phyloP scores from a whole-genome alignment of 2,113 vertebrate species.

The Hipposideros armiger region DNA sequence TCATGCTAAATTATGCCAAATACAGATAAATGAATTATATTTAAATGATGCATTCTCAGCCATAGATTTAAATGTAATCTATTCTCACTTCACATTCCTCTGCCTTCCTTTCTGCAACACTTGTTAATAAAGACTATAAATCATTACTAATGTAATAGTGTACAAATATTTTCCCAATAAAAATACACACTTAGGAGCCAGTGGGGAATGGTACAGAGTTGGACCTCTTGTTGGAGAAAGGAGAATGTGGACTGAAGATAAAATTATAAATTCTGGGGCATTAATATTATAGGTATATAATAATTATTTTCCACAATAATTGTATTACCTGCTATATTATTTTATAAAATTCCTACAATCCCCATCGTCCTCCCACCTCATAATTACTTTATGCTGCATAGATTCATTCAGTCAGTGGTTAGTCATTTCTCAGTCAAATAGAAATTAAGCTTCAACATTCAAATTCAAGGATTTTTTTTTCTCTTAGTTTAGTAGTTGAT shows the following conservation, averaged over 20 bases:
- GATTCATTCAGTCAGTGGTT: background rate
- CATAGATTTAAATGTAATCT: background rate
- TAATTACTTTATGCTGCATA: background rate
- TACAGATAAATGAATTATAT: constrained; percentile 46
- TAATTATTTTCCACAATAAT: background rate
- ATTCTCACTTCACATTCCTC: background rate
- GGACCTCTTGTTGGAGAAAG: background rate
- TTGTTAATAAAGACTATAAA: constrained; percentile 35
- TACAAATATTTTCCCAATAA: background rate
- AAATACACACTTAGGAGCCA: background rate
- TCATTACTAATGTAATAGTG: background rate
- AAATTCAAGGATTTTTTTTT: background rate
- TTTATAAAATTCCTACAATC: background rate
- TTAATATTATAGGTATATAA: background rate
- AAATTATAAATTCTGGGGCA: background rate
- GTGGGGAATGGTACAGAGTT: fast-evolving
- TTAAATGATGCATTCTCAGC: background rate
- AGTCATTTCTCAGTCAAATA: background rate
- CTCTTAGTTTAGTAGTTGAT: background rate
- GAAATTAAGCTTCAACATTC: constrained; percentile 44
- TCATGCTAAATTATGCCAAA: constrained; percentile 29
- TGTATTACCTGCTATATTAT: background rate
- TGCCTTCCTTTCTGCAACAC: background rate
- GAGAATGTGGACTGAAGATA: background rate
- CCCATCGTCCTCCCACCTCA: background rate